Evolutionary conservation across 1,140 invertebrate genomes (phyloP).

Genomic region (Aphelinus atriplicis): DNA sequence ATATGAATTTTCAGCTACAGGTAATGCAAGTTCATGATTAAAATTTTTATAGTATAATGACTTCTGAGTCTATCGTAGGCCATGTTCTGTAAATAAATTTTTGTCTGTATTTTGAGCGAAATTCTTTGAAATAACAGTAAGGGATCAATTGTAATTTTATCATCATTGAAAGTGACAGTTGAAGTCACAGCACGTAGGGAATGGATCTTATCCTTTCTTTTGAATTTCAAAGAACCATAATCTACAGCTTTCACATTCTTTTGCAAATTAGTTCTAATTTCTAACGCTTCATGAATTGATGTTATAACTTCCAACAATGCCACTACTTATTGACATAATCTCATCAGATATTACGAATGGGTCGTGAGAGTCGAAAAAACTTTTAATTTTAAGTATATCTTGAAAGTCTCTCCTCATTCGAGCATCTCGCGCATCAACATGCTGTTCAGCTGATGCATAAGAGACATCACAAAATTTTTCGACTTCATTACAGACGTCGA

Average conservation of each 20-base stretch:
- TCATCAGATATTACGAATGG: neutral
- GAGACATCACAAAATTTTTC: slow-evolving; percentile 41
- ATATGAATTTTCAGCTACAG: too few species aligned
- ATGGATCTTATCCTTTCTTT: too few species aligned
- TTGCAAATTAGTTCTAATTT: neutral
- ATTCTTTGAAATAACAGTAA: too few species aligned
- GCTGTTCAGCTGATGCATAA: slow-evolving; percentile 36
- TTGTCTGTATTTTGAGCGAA: too few species aligned
- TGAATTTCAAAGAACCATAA: neutral
- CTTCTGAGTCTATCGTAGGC: too few species aligned
- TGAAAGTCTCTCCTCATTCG: slow-evolving; percentile 13
- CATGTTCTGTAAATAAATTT: too few species aligned
- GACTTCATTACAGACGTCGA: slow-evolving; percentile 27
- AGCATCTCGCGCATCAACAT: slow-evolving; percentile 25
- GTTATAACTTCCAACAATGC: slow-evolving; percentile 5
- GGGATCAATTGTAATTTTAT: too few species aligned
- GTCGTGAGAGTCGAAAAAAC: neutral
- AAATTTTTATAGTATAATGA: too few species aligned
- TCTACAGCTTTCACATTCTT: neutral
- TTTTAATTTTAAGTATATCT: neutral
- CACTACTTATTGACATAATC: slow-evolving; percentile 5
- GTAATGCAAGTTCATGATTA: too few species aligned
- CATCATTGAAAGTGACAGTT: too few species aligned
- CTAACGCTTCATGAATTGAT: slow-evolving; percentile 4
- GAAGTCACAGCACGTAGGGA: too few species aligned